phyloP scores from a whole-genome alignment of 2,888 invertebrate genomes.

The Drosophila prolongata region DNA sequence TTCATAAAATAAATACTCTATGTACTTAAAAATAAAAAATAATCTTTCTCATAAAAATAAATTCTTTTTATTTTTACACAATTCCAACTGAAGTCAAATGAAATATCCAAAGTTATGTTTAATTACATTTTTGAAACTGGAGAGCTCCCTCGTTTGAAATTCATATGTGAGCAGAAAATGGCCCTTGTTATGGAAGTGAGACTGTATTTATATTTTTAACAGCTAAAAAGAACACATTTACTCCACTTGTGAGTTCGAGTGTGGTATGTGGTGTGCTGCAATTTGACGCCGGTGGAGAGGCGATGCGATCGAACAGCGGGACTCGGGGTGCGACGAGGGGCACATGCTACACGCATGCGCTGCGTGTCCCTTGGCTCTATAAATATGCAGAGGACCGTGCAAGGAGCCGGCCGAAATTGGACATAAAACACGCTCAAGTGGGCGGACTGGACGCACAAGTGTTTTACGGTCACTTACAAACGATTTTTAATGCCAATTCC shows the following conservation, averaged over 20 bases:
- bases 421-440: constrained; percentile 82
- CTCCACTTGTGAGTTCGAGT: constrained; percentile 29
- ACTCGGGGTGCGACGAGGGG: constrained; percentile 40
- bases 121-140: neutral
- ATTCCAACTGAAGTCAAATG: neutral
- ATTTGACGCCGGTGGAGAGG: constrained; percentile 62
- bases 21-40: too few relatives aligned
- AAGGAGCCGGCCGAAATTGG: constrained; percentile 68
- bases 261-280: constrained; percentile 47
- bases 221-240: constrained; percentile 34
- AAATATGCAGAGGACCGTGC: constrained; percentile 71
- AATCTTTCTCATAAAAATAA: too few relatives aligned
- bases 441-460: constrained; percentile 63
- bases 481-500: constrained; percentile 78
- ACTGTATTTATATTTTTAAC: constrained; percentile 7
- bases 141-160: neutral
- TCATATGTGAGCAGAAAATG: neutral
- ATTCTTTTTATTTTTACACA: too few relatives aligned
- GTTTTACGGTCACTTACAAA: constrained; percentile 79
- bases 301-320: constrained; percentile 60
- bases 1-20: too few relatives aligned
- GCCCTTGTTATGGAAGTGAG: constrained; percentile 7
- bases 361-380: constrained; percentile 63
- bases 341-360: constrained; percentile 80
- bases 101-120: neutral